Base-by-base conservation (phyloP, 2,888 invertebrate species). In the Drosophila putrida region DNA sequence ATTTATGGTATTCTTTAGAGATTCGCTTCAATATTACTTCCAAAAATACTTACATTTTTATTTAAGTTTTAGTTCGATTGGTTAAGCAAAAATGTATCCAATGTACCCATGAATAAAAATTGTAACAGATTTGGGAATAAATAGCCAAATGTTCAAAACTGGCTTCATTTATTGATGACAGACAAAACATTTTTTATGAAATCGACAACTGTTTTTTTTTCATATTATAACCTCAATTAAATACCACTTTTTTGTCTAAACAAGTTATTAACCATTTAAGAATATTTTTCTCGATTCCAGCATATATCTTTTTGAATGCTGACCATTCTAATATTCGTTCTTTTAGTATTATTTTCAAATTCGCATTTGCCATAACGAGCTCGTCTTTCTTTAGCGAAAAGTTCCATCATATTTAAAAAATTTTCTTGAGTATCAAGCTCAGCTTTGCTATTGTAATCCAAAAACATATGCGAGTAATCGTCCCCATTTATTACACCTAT, bases 401-500 rank as follows among this genome's bases (percentile, higher is more conserved):
- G 51, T 39, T 81, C 84, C 11, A 90, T 46, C 90, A 90, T 90
- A 51, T 70, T 73, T 0, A 89, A 58, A 0, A 90, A 81, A 0
- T 84, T 84, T 4, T 59, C 55, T 0, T 86, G 75, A 10, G 86
- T 71, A 0, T 59, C 15, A 39, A 66, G 15, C 35, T 82, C 78
- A 55, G 39, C 25, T 55, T 60, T 15, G 62, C 2, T 6, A 8
- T 31, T 62, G 27, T 20, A 20, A 20, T 20, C 20, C 20, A 20
- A 20, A 20, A 90, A 85, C 5, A 90, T 74, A 6, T 89, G 63
- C 33, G 78, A 82, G 44, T 80, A 81, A 36, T 90, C 90, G 49
- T 89, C 90, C 0, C 83, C 83, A 58, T 90, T 90, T 0, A 75
- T 76, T 25, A 91, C 80, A 13, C 90, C 90, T 90, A 27, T 33